Base-by-base conservation (phyloP, 30 jellyfish, hydroid and myxozoan species). In the Aurelia sp. region DNA sequence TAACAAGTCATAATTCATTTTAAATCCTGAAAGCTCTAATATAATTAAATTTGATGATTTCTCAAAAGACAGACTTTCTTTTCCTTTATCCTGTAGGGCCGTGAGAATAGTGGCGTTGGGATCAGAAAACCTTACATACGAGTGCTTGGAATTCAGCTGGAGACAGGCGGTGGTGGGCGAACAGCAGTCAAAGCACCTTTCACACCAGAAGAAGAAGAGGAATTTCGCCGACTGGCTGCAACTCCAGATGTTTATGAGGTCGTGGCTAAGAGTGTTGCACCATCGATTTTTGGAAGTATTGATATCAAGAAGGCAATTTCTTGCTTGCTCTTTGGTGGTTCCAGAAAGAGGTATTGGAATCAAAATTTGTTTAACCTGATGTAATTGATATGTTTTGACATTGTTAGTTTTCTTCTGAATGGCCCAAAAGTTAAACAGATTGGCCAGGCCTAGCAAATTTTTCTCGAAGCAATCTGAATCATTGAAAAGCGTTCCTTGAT, bases 241-340 rank as follows among this genome's bases (percentile, higher is more conserved):
- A 59, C 91, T 9, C 94, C 93, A 4, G 98, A 92, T 80, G 98
- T 85, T 31, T 84, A 94, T 76, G 99, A 92, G 18, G 57, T 91
- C 20, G 86, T 96, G 12, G 92, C 98, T 5, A 92, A 88, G 48
- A 96, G 98, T 71, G 79, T 96, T 27, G 99, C 99, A 3, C 99
- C 99, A 17, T 96, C 99, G 7, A 96, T 96, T 21, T 96, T 87
- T 65, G 99, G 99, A 4, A 92, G 99, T 59, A 92, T 83, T 40
- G 99, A 96, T 85, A 86, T 96, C 21, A 96, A 96, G 76, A 96
- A 96, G 74, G 96, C 99, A 11, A 92, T 96, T 40, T 96, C 99
- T 2, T 96, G 99, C 63, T 74, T 96, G 84, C 88, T 96, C 81
- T 96, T 96, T 96, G 99, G 99, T 27, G 99, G 99, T 20, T 96